Conservation (phyloP, 2,797 vertebrate genomes). For the Myotis planiceps region DNA sequence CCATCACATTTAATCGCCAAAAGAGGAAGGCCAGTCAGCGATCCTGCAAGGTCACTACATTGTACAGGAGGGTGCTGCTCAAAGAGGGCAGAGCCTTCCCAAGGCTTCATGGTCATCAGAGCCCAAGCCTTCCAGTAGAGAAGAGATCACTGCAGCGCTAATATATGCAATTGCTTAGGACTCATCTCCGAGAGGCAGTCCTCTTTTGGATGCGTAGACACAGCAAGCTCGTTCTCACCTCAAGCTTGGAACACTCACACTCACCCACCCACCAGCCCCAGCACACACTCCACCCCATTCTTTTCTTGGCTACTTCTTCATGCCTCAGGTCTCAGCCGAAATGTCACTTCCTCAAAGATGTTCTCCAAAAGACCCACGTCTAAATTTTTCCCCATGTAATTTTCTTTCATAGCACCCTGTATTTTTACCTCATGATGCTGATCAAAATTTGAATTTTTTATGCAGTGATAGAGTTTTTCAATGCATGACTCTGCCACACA, state of each 20-base stretch:
- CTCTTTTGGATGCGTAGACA: not conserved
- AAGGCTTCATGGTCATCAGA: not conserved
- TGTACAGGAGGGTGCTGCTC: too few relatives aligned
- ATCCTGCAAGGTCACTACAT: accelerated
- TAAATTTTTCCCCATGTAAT: not conserved
- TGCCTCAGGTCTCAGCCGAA: not conserved
- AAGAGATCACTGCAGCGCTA: not conserved
- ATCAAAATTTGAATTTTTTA: not conserved
- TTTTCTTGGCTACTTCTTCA: not conserved
- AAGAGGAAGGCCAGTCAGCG: not conserved
- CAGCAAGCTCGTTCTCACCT: not conserved
- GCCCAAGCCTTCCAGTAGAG: not conserved
- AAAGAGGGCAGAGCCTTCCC: not conserved
- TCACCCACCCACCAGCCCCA: not conserved
- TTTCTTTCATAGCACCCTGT: not conserved
- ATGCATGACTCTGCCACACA: not conserved
- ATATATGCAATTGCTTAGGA: not conserved
- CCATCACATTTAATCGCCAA: not conserved
- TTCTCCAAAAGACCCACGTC: not conserved
- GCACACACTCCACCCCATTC: too few relatives aligned
- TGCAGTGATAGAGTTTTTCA: not conserved
- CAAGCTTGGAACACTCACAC: not conserved
- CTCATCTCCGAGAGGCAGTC: not conserved
- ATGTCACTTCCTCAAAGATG: not conserved
- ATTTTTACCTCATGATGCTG: not conserved